A percentile compares a stretch with the other conserved stretches of the same genome.
Conservation (phyloP, 2,797 vertebrate genomes). For the Aphelocoma californica region DNA sequence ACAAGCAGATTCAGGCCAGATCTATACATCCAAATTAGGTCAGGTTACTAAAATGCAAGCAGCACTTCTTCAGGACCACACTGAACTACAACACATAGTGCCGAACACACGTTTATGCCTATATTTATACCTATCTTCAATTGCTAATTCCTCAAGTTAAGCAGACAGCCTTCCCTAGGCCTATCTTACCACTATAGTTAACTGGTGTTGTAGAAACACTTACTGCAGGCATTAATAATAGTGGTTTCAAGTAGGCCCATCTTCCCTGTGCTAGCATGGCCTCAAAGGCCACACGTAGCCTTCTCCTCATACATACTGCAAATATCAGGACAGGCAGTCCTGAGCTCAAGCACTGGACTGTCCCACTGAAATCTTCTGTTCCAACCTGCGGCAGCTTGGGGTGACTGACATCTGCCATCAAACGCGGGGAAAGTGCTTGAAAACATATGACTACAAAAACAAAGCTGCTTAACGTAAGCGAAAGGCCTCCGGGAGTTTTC, state of each 20-base stretch:
- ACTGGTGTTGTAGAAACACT: background rate
- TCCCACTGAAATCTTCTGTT: background rate
- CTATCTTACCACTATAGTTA: background rate
- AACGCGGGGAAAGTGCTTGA: background rate
- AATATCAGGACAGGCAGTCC: background rate
- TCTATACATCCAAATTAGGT: background rate
- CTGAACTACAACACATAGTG: rapidly evolving
- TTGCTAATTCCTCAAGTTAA: background rate
- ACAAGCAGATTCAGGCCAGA: background rate
- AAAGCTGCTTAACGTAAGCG: background rate
- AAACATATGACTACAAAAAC: background rate
- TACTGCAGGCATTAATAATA: background rate
- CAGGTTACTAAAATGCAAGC: background rate
- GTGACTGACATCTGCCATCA: background rate
- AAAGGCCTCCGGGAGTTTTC: background rate
- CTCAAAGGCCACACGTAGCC: background rate
- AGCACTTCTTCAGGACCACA: background rate
- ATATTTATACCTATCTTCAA: background rate
- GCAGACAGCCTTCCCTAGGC: background rate
- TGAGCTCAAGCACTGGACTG: background rate
- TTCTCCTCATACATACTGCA: background rate
- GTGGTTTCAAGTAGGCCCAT: background rate
- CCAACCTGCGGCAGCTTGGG: background rate
- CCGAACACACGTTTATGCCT: background rate
- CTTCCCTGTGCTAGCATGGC: background rate